phyloP scores from a whole-genome alignment of 2,797 vertebrate species.

The Pseudopleuronectes americanus region DNA sequence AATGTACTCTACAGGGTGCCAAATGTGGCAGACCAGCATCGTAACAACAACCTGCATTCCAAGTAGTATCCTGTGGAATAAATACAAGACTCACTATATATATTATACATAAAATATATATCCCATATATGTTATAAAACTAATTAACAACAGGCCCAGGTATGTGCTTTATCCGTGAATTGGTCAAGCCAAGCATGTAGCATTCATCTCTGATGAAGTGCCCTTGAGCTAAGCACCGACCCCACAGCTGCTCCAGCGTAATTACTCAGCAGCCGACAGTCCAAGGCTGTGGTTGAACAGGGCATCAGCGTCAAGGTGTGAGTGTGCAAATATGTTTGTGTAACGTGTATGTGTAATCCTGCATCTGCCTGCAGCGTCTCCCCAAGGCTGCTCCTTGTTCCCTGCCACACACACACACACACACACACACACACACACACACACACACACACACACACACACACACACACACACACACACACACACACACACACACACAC shows the following conservation, averaged over 20 bases:
- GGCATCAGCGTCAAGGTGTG: conserved; percentile 43
- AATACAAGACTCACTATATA: background rate
- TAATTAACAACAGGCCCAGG: conserved; percentile 16
- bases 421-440: too few relatives aligned
- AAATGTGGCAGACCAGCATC: background rate
- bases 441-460: background rate
- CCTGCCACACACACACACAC: background rate
- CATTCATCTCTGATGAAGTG: conserved; percentile 59
- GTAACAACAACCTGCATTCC: background rate
- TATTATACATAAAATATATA: too few relatives aligned
- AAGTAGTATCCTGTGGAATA: background rate
- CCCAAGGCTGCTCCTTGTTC: conserved; percentile 31
- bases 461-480: too few relatives aligned
- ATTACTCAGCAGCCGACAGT: conserved; percentile 56
- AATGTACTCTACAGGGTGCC: background rate
- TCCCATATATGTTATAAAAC: too few relatives aligned
- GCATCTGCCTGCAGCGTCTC: conserved; percentile 24
- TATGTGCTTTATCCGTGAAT: conserved; percentile 38
- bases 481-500: too few relatives aligned
- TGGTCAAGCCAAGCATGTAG: conserved; percentile 47
- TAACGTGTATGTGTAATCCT: conserved; percentile 33
- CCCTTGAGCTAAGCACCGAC: conserved; percentile 74
- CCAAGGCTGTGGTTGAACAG: conserved; percentile 40
- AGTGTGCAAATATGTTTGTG: conserved; percentile 34
- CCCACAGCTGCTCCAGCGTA: conserved; percentile 56